A percentile compares a stretch with the other conserved stretches of the same genome.
Conservation (phyloP, 1,140 invertebrate genomes). For the Ridgeia piscesae region DNA sequence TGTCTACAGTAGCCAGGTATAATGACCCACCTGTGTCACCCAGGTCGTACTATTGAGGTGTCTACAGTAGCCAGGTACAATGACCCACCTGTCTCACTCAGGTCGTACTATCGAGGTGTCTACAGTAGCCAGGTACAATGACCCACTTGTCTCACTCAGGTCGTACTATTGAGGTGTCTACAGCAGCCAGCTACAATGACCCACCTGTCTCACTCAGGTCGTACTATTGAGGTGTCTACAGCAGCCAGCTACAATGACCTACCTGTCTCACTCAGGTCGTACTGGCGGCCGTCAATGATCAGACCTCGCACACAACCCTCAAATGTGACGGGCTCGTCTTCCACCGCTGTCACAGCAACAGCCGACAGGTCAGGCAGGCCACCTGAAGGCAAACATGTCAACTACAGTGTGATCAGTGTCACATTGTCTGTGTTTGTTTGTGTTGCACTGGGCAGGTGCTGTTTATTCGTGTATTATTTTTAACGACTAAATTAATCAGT, state of each 20-base stretch:
- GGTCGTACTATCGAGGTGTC: not conserved
- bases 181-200: too few species aligned
- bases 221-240: not conserved
- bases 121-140: not conserved
- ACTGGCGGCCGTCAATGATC: conserved; percentile 16
- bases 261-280: conserved; percentile 6
- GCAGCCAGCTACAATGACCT: too few species aligned
- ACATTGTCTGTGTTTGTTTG: too few species aligned
- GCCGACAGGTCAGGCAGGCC: conserved; percentile 10
- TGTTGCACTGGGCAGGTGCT: too few species aligned
- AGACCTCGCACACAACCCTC: conserved; percentile 25
- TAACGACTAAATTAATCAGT: too few species aligned
- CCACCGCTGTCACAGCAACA: conserved; percentile 14
- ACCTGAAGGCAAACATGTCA: not conserved
- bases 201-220: too few species aligned
- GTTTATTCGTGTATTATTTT: too few species aligned
- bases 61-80: too few species aligned
- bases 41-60: not conserved
- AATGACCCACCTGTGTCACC: not conserved
- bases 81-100: too few species aligned
- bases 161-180: not conserved
- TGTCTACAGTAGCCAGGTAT: not conserved
- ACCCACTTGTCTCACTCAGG: not conserved
- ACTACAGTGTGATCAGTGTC: not conserved
- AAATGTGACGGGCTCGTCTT: conserved; percentile 23